Conservation (phyloP, 2,888 invertebrate genomes). For the Helobdella robusta region DNA sequence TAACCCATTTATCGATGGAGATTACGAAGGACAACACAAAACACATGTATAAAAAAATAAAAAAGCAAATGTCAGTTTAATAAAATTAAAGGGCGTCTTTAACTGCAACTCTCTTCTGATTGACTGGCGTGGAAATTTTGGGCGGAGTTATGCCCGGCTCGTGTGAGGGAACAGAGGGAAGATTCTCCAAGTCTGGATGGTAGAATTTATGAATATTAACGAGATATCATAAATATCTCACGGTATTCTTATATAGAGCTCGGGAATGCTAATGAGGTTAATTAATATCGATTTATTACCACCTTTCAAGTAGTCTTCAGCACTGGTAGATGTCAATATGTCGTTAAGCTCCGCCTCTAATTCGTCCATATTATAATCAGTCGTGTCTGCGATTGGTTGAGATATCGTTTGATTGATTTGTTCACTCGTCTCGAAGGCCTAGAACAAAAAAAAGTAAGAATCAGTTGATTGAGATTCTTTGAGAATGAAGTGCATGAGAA, state of each 20-base stretch:
- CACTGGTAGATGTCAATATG: constrained; percentile 14
- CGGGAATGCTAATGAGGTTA: neutral
- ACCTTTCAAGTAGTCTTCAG: neutral
- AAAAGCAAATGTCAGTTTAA: too few relatives aligned
- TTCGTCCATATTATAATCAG: constrained; percentile 15
- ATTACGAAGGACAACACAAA: too few relatives aligned
- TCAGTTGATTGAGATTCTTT: too few relatives aligned
- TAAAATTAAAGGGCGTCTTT: too few relatives aligned
- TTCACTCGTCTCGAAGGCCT: constrained; percentile 21
- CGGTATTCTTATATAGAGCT: neutral
- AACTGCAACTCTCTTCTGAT: too few relatives aligned
- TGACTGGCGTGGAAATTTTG: neutral
- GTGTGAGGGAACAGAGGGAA: constrained; percentile 18
- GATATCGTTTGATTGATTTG: constrained; percentile 24
- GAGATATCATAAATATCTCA: neutral
- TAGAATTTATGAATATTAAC: neutral
- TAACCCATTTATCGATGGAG: too few relatives aligned
- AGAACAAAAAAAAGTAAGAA: too few relatives aligned
- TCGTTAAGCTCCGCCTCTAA: constrained; percentile 21
- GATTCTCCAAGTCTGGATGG: constrained; percentile 4
- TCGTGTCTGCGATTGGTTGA: neutral
- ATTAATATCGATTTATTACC: neutral
- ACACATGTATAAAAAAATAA: too few relatives aligned
- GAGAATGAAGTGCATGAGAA: too few relatives aligned
- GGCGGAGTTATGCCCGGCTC: neutral